phyloP scores from a whole-genome alignment of 2,888 invertebrate species.

The Arge pagana region DNA sequence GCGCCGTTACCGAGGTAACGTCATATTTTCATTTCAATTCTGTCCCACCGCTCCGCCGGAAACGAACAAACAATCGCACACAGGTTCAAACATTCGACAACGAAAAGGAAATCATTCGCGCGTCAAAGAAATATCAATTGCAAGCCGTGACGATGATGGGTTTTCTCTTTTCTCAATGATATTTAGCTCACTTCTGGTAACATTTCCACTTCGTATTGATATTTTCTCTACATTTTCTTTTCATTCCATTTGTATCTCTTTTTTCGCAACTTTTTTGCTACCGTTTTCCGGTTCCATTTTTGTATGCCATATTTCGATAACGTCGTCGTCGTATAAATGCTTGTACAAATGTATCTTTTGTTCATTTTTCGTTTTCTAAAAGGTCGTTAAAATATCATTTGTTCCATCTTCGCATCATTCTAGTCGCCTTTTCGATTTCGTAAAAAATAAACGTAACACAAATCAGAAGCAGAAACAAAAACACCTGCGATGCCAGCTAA shows the following conservation, averaged over 20 bases:
- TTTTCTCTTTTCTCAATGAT: conserved; percentile 13
- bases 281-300: too few species aligned
- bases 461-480: too few species aligned
- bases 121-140: too few species aligned
- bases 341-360: background rate
- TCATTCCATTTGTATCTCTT: background rate
- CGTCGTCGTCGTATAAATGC: conserved; percentile 11
- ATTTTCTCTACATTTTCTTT: background rate
- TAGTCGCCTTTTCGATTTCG: too few species aligned
- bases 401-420: too few species aligned
- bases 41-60: conserved; percentile 17
- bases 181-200: conserved; percentile 20
- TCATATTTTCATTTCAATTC: background rate
- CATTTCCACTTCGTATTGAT: conserved; percentile 12
- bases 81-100: background rate
- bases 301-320: too few species aligned
- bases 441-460: too few species aligned
- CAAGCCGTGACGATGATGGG: conserved; percentile 19
- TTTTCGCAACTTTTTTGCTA: background rate
- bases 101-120: conserved; percentile 1
- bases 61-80: conserved; percentile 7
- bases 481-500: too few species aligned
- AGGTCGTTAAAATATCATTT: conserved; percentile 1
- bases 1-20: background rate
- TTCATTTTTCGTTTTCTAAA: conserved; percentile 1